phyloP scores from a whole-genome alignment of 2,888 invertebrate species.

The Eupithecia tripunctaria region DNA sequence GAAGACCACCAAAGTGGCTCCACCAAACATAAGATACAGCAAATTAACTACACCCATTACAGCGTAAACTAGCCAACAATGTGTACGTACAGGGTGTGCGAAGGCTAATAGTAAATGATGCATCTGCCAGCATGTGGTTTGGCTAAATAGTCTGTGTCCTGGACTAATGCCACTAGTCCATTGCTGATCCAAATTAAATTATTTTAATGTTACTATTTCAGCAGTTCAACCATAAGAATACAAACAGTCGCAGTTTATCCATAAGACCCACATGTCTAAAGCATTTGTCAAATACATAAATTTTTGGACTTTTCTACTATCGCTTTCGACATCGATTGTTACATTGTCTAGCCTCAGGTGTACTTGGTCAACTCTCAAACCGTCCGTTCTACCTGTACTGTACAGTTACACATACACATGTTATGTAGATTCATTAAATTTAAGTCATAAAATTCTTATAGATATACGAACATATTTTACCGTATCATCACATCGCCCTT shows the following conservation, averaged over 20 bases:
- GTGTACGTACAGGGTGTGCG: slow-evolving; percentile 8
- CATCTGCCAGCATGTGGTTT: slow-evolving; percentile 21
- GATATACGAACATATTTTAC: neutral
- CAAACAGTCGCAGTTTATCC: neutral
- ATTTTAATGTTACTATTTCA: neutral
- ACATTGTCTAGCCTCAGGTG: neutral
- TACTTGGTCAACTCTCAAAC: neutral
- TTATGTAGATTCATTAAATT: no score
- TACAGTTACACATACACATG: no score
- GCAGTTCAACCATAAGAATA: neutral
- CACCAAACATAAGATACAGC: neutral
- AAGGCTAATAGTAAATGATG: slow-evolving; percentile 29
- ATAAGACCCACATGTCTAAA: no score
- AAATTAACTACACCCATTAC: neutral
- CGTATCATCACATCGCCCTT: neutral
- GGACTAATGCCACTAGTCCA: slow-evolving; percentile 8
- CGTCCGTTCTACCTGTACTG: neutral
- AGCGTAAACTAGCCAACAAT: neutral
- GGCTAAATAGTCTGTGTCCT: slow-evolving; percentile 12
- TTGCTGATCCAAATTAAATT: slow-evolving; percentile 4
- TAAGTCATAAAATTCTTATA: neutral
- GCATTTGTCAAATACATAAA: no score
- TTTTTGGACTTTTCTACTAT: no score
- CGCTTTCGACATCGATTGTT: neutral
- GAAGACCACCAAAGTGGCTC: neutral